Base-by-base conservation (phyloP, 2,888 invertebrate genomes). In the Ophioninae sp. region DNA sequence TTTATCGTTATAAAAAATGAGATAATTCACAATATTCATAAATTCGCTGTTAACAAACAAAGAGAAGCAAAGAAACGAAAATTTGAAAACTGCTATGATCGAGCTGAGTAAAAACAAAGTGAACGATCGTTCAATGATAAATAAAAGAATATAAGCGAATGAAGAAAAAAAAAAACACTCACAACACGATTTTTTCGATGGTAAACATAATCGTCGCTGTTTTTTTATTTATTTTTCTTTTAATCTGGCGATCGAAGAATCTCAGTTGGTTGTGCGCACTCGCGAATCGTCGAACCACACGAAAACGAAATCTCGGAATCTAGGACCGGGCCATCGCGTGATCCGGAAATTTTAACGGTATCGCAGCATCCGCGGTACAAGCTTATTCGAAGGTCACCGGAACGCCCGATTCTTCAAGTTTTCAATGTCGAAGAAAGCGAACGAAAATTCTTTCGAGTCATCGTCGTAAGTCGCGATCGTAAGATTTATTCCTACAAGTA, bases 161-260 rank as follows among this genome's bases (percentile, higher is more conserved):
- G 21, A 50, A 41, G 50, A 41, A 44, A 30, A 68, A 17, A 21
- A 77, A 57, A 41, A 44, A 10, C 59, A 82, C 83, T 83, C 77
- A 83, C 83, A 80, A 56, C 77, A 77, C 69, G 77, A 83, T 77
- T 20, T 44, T 77, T 41, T 39, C 17, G 76, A 73, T 59, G 37
- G 41, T 44, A 59, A 59, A 5, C 44, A 77, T 64, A 50, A 65
- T 61, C 59, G 73, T 21, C 20, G 20, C 57, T 7, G 3, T 17
- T 64, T 39, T 57, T 41, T n/a, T 62, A 39, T 64, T 8, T 56
- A 61, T n/a, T 39, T 61, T 6, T 20, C 8, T 17, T 30, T 61
- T 44, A 64, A 21, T 41, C n/a, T n/a, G n/a, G n/a, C n/a, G n/a
- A n/a, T 13, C 37, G 37, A 68, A 37, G 23, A 59, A 75, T 79